Evolutionary conservation across 2,888 invertebrate genomes (phyloP).

Genomic region (Strigamia crassipes): DNA sequence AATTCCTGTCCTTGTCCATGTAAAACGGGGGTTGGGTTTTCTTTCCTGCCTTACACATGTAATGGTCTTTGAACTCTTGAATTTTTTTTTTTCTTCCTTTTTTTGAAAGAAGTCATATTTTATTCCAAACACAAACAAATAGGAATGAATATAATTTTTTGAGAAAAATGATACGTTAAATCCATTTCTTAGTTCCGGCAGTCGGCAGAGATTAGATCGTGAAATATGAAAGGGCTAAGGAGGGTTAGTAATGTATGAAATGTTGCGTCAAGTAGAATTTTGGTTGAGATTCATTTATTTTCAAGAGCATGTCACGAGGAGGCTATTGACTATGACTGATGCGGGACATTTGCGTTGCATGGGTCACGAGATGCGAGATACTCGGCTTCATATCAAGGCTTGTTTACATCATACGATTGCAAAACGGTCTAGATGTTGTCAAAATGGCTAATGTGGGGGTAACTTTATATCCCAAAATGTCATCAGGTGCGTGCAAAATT

Average conservation of each 20-base stretch:
- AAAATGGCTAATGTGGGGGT: not conserved
- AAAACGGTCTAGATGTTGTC: not conserved
- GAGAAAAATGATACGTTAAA: too few relatives aligned
- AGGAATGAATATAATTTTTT: too few relatives aligned
- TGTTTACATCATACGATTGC: not conserved
- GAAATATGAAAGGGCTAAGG: not conserved
- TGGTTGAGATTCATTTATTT: slow-evolving; percentile 1
- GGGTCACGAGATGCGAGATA: not conserved
- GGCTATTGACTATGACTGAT: slow-evolving; percentile 10
- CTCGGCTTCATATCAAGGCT: not conserved
- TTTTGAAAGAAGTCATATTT: too few relatives aligned
- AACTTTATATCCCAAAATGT: not conserved
- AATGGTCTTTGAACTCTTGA: not conserved
- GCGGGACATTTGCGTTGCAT: slow-evolving; percentile 21
- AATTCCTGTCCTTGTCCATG: slow-evolving; percentile 16
- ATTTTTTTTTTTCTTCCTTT: too few relatives aligned
- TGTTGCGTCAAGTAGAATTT: not conserved
- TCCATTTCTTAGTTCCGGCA: not conserved
- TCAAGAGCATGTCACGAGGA: not conserved
- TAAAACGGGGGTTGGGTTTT: not conserved
- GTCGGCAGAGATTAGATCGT: not conserved
- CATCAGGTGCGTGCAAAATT: too few relatives aligned
- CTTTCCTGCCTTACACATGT: not conserved
- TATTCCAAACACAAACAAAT: too few relatives aligned
- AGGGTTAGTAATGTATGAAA: not conserved